Base-by-base conservation (phyloP, 2,797 vertebrate genomes). In the Coreius guichenoti region DNA sequence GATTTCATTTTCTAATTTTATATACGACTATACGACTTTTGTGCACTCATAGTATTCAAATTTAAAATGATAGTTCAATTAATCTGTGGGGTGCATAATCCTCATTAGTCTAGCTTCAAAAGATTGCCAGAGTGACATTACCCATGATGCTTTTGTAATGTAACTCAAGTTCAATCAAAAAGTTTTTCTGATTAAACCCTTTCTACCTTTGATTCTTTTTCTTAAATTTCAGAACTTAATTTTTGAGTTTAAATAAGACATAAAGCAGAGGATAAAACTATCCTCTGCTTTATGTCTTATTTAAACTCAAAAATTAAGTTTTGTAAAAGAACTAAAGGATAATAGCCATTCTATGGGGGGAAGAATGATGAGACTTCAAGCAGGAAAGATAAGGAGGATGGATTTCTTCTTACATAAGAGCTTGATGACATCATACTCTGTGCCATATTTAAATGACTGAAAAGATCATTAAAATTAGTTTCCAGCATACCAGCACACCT, bases 361-460 rank as follows among this genome's bases (percentile, higher is more conserved):
- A 63, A 87, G 39, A 65, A 58, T 77, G 69, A 86, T 82, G 29
- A 49, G 73, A 85, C 87, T 81, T 80, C 80, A 85, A 82, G 87
- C 72, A 83, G n/a, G 79, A 77, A 74, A 74, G 86, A 84, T 86
- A 76, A 89, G 61, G 80, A 67, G 43, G 78, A 85, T 74, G 73
- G 76, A 84, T 81, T 83, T 72, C 82, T 83, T 73, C 26, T 39
- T 89, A 56, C 39, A 82, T 67, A 83, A 61, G 69, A 17, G 33
- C 19, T 74, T 21, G 26, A 73, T 63, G 68, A n/a, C 39, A 73
- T 74, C 26, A 31, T 61, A 61, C 51, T 82, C 36, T 5, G 9
- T 63, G 26, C 45, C 19, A 16, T 23, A 23, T 80, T 45, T 67
- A 31, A 63, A 21, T 65, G 26, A 33, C 26, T 67, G 12, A 68